Percentiles rank a stretch among this genome's conserved stretches.
phyloP scores from a whole-genome alignment of 2,888 invertebrate species.

The Drosophila fungiperda region DNA sequence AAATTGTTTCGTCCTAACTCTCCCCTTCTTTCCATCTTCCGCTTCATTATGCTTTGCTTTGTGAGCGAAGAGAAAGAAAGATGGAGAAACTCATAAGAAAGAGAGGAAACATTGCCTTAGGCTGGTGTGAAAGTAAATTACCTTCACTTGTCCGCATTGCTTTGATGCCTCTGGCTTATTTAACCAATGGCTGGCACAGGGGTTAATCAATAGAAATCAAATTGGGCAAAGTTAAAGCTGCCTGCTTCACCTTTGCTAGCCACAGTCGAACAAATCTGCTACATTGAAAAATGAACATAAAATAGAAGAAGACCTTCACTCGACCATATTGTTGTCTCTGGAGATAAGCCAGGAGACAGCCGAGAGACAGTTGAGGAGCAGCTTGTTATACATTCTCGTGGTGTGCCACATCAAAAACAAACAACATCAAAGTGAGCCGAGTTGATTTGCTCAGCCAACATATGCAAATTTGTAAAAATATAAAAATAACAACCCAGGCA shows the following conservation, averaged over 20 bases:
- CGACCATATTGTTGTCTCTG: constrained; percentile 25
- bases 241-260: constrained; percentile 16
- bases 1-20: neutral
- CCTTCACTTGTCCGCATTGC: constrained; percentile 65
- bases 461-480: constrained; percentile 51
- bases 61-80: neutral
- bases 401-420: constrained; percentile 57
- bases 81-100: neutral
- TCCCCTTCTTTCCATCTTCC: constrained; percentile 24
- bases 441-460: constrained; percentile 47
- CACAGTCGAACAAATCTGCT: constrained; percentile 46
- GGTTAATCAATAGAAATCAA: constrained; percentile 64
- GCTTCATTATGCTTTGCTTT: constrained; percentile 63
- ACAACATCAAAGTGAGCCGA: constrained; percentile 57
- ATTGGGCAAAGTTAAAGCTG: constrained; percentile 38
- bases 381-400: constrained; percentile 47
- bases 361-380: constrained; percentile 10
- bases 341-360: constrained; percentile 27
- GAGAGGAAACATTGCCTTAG: constrained; percentile 26
- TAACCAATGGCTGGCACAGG: constrained; percentile 24
- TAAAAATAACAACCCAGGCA: neutral
- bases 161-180: constrained; percentile 37
- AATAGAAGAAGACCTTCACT: constrained; percentile 6
- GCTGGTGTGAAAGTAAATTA: constrained; percentile 62
- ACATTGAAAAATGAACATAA: constrained; percentile 27